Percentiles rank a stretch among this genome's conserved stretches.
These are phyloP conservation scores for Andrena bucephala DNA, from an alignment of 2,888 invertebrate species.

Conservation along the genomic window DNA sequence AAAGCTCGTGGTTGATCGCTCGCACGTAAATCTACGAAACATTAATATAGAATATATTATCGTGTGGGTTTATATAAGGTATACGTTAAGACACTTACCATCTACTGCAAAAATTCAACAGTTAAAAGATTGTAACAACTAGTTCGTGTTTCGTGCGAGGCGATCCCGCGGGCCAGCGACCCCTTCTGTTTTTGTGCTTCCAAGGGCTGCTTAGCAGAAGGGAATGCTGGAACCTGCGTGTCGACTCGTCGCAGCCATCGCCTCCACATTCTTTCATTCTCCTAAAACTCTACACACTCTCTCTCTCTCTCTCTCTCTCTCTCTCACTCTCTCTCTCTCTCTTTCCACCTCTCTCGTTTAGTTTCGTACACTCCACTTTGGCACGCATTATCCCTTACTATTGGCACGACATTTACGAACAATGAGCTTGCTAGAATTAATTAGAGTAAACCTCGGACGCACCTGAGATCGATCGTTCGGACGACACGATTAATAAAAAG, in stretches of 20 bases:
- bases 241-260: constrained; percentile 31
- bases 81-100: constrained; percentile 83
- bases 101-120: constrained; percentile 84
- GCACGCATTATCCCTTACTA: constrained; percentile 66
- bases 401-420: constrained; percentile 69
- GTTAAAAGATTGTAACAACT: constrained; percentile 83
- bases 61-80: constrained; percentile 79
- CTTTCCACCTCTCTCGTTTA: constrained; percentile 4
- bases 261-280: constrained; percentile 32
- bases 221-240: constrained; percentile 21
- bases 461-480: constrained; percentile 66
- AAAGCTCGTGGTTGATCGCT: constrained; percentile 45
- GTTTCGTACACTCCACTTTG: constrained; percentile 42
- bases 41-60: constrained; percentile 84
- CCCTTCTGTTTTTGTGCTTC: constrained; percentile 20
- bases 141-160: constrained; percentile 68
- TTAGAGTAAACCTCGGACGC: constrained; percentile 69
- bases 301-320: background rate
- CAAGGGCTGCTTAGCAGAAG: background rate
- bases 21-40: constrained; percentile 81
- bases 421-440: constrained; percentile 69
- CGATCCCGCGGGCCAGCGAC: constrained; percentile 25
- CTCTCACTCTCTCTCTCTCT: background rate
- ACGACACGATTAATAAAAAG: constrained; percentile 61
- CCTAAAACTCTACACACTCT: constrained; percentile 36